Evolutionary conservation across 2,113 vertebrate species (phyloP), one percentile per base, ranked within the genome.

Genomic region (Piaya cayana): DNA sequence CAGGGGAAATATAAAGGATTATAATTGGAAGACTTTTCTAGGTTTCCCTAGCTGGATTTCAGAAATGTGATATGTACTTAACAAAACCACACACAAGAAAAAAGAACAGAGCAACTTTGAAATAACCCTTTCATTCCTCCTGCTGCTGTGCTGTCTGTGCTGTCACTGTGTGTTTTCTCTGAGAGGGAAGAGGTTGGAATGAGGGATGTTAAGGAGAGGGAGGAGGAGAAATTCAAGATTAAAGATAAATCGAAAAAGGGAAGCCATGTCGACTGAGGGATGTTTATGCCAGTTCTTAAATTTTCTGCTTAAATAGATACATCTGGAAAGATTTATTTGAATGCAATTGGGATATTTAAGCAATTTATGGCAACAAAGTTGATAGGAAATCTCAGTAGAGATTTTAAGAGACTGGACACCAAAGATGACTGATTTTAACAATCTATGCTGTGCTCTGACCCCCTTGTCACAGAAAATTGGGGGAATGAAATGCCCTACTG

Each of bases 11-110:
- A 97, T 95, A 92, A 96, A 94, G 92, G 90, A 96, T 94, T 97
- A 97, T 97, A 97, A 97, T 96, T 97, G 96, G 95, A 97, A 96
- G 93, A 96, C 74, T 95, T 97, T 97, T 97, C 96, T 97, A 95
- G 93, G 87, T 93, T 95, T 93, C 94, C 80, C 65, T 93, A 95
- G 96, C 90, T 95, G 96, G 91, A 90, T 96, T 95, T 97, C 95
- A 95, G 88, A 92, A 95, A 97, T 85, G 20, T 0, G 8, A 64
- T 92, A 90, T 86, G 89, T 93, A 76, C 71, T 95, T 97, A 95
- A 94, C 85, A 95, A 96, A 97, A 94, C 65, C 68, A 80, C 93
- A 93, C 96, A 87, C 82, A 86, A 26, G 58, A 22, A 83, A 91
- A 86, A 91, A 65, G 39, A 92, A 77, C 68, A 93, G 92, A 93